Percentiles rank a stretch among this genome's conserved stretches.
These are phyloP conservation scores for Acleris sparsana DNA, from an alignment of 2,888 invertebrate species.

Conservation along the genomic window DNA sequence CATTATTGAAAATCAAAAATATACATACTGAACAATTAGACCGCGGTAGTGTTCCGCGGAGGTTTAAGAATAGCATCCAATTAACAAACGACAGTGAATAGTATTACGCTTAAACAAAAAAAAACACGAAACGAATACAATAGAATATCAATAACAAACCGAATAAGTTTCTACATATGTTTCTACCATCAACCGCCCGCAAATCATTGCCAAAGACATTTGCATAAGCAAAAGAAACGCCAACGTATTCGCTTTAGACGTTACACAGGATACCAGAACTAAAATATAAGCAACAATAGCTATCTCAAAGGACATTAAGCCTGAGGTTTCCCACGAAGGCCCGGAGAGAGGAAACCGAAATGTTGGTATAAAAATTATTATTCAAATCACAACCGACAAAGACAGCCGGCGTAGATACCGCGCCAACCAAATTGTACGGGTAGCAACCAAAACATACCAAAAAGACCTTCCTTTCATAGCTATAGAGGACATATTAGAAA, in stretches of 20 bases:
- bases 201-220: conserved; percentile 2
- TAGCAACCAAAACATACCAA: conserved; percentile 6
- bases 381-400: conserved; percentile 77
- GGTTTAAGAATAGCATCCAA: no score
- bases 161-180: background rate
- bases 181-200: background rate
- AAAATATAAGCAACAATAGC: conserved; percentile 51
- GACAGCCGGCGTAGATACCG: conserved; percentile 63
- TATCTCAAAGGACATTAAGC: conserved; percentile 70
- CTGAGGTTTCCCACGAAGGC: conserved; percentile 78
- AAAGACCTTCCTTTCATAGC: conserved; percentile 17
- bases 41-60: no score
- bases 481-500: conserved; percentile 11
- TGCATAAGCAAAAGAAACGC: conserved; percentile 2
- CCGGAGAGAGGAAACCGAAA: conserved; percentile 78
- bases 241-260: conserved; percentile 2
- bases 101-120: no score
- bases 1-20: no score
- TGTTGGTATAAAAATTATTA: conserved; percentile 79
- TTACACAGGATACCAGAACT: conserved; percentile 45
- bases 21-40: no score
- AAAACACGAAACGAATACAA: no score
- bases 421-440: conserved; percentile 77
- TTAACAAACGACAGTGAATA: no score
- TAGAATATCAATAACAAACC: no score